Conservation (phyloP, 2,797 vertebrate genomes). For the Acanthurus lineatus region DNA sequence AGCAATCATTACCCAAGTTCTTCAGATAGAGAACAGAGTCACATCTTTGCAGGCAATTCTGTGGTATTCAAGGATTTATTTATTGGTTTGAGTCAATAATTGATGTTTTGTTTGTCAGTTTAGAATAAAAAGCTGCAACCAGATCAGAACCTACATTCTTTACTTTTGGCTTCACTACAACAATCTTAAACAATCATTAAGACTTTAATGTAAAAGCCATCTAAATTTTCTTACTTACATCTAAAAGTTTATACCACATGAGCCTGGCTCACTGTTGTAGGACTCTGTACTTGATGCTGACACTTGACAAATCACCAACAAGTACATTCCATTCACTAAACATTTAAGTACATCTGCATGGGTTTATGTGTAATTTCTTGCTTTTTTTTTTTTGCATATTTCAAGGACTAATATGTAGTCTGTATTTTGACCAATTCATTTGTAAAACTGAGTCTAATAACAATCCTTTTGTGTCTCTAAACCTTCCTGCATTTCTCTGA, state of each 20-base stretch:
- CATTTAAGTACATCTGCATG: constrained; percentile 41
- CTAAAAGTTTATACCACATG: neutral
- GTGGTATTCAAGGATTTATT: neutral
- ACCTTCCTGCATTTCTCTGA: constrained; percentile 64
- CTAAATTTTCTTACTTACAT: neutral
- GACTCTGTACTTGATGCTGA: neutral
- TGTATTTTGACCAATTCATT: neutral
- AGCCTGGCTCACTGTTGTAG: neutral
- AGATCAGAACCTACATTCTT: too few relatives aligned
- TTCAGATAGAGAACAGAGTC: neutral
- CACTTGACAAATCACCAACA: constrained; percentile 8
- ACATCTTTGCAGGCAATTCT: neutral
- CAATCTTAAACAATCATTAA: neutral
- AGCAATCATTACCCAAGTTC: neutral
- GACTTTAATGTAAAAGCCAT: neutral
- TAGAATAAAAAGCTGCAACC: too few relatives aligned
- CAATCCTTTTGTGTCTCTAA: constrained; percentile 59
- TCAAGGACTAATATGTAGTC: constrained; percentile 34
- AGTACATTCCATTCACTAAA: neutral
- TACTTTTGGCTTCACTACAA: too few relatives aligned
- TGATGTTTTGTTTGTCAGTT: too few relatives aligned
- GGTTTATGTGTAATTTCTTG: constrained; percentile 19
- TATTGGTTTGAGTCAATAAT: neutral
- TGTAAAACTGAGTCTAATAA: constrained; percentile 18
- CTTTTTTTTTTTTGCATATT: constrained; percentile 53